Conservation (phyloP, 2,888 invertebrate genomes). For the Amphipoea lucens region DNA sequence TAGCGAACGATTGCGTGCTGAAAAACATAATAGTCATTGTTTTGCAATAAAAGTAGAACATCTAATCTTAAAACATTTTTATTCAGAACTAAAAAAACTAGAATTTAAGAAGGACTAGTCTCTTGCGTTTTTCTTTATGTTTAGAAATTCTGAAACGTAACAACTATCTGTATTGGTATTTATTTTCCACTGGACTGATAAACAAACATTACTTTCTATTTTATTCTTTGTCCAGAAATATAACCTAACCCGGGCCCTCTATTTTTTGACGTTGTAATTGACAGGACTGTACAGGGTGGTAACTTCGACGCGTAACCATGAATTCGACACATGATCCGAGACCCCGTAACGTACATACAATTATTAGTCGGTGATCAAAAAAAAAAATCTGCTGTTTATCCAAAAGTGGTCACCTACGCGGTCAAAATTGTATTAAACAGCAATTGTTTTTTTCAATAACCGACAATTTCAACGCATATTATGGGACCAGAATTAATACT, state of each 20-base stretch:
- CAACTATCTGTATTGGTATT: not conserved
- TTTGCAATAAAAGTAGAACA: not conserved
- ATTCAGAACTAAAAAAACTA: not conserved
- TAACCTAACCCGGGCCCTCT: not conserved
- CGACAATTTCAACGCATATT: no score
- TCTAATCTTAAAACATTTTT: not conserved
- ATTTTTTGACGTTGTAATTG: not conserved
- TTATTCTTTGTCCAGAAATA: not conserved
- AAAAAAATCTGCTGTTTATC: no score
- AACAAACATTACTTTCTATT: not conserved
- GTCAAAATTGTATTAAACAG: no score
- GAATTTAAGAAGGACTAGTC: not conserved
- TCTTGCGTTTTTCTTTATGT: not conserved
- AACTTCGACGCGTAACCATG: not conserved
- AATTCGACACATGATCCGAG: not conserved
- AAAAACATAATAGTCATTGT: not conserved
- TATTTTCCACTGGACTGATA: not conserved
- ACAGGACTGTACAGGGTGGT: not conserved
- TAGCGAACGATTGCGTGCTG: conserved; percentile 24
- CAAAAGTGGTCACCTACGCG: no score
- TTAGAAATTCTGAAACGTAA: not conserved
- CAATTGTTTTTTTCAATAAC: no score
- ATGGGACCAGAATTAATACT: no score
- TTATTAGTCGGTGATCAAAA: not conserved
- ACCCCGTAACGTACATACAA: not conserved